A percentile compares a stretch with the other conserved stretches of the same genome.
phyloP scores from a whole-genome alignment of 2,113 vertebrate species.

The Potamarius usumacintae region DNA sequence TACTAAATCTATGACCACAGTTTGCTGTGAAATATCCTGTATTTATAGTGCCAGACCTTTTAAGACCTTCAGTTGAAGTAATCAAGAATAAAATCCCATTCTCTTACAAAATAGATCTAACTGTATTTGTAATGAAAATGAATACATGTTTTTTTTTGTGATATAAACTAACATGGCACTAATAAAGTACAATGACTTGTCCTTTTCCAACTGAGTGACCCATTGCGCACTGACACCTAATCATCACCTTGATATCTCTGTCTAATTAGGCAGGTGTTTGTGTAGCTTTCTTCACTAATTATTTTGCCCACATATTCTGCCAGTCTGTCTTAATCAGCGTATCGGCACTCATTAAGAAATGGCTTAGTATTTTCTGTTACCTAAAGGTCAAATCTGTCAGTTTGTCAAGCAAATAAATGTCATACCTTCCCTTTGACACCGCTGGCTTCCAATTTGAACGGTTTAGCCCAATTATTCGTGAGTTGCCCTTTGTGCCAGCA shows the following conservation, averaged over 20 bases:
- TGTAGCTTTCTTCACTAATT: not conserved
- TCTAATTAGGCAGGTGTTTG: conserved; percentile 4
- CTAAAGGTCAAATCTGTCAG: conserved; percentile 77
- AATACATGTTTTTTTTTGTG: not conserved
- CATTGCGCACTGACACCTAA: not conserved
- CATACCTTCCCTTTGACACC: conserved; percentile 42
- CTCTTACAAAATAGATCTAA: not conserved
- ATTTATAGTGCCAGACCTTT: not conserved
- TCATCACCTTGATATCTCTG: not conserved
- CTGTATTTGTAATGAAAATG: not conserved
- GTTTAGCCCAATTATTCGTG: conserved; percentile 50
- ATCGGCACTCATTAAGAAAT: conserved; percentile 30
- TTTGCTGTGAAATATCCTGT: not conserved
- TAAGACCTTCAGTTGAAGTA: not conserved
- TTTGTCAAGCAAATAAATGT: conserved; percentile 71
- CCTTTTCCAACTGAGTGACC: conserved; percentile 1
- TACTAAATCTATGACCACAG: not conserved
- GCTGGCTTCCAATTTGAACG: conserved; percentile 31
- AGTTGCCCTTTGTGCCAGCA: conserved; percentile 47
- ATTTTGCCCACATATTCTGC: conserved; percentile 17
- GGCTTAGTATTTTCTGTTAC: conserved; percentile 61
- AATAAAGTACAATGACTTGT: conserved; percentile 18
- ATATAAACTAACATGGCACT: conserved; percentile 4
- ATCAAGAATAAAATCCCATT: not conserved
- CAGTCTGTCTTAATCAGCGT: conserved; percentile 26